Conservation (phyloP, 2,797 vertebrate genomes). For the Nothura maculosa region DNA sequence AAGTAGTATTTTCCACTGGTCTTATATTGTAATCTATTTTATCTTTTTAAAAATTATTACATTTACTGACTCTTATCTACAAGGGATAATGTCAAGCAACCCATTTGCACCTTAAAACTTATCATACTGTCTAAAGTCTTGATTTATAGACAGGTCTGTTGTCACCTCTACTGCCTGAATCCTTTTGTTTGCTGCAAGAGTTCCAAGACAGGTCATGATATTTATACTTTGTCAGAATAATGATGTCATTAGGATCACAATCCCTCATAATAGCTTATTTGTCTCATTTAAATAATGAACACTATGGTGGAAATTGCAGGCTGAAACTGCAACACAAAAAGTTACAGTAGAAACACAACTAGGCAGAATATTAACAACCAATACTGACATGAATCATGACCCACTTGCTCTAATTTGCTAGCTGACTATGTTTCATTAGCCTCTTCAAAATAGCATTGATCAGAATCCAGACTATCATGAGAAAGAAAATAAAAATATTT, state of each 20-base stretch:
- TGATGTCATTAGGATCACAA: constrained; percentile 73
- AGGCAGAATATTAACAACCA: neutral
- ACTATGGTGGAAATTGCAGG: constrained; percentile 82
- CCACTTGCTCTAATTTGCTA: neutral
- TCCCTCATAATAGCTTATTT: constrained; percentile 85
- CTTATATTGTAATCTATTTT: neutral
- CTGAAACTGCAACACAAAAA: constrained; percentile 44
- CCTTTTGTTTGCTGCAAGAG: constrained; percentile 83
- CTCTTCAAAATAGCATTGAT: neutral
- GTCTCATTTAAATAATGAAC: constrained; percentile 92
- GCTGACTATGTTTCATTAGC: neutral
- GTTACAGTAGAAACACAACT: neutral
- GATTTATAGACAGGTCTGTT: constrained; percentile 85
- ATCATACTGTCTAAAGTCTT: constrained; percentile 77
- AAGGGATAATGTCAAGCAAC: constrained; percentile 81
- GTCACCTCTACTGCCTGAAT: constrained; percentile 79
- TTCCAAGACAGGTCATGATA: constrained; percentile 84
- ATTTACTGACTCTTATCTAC: constrained; percentile 59
- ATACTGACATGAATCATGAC: neutral
- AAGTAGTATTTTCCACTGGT: constrained; percentile 10
- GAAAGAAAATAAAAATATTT: constrained; percentile 11
- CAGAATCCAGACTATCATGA: neutral
- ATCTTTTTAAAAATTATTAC: constrained; percentile 49
- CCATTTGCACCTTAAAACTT: constrained; percentile 82
- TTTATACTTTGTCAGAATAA: constrained; percentile 89